Conservation (phyloP, 1,140 invertebrate genomes). For the Dendroctonus valens region DNA sequence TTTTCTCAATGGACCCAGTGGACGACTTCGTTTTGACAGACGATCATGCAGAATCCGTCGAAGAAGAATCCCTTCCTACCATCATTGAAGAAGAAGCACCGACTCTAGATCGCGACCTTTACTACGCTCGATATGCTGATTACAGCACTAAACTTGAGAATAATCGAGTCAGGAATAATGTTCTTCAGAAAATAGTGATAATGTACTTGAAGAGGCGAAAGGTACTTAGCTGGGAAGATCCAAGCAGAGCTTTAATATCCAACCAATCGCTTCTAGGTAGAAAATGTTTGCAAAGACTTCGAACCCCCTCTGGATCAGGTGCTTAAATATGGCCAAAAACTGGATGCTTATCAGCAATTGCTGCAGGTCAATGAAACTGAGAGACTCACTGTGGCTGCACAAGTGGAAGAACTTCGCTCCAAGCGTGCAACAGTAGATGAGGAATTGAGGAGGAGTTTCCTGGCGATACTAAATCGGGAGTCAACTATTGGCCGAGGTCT, state of each 20-base stretch:
- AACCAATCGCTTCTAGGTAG: slow-evolving; percentile 2
- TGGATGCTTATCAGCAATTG: slow-evolving; percentile 37
- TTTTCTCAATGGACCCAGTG: not conserved
- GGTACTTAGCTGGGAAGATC: slow-evolving; percentile 4
- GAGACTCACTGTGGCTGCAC: slow-evolving; percentile 20
- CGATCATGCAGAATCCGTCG: not conserved
- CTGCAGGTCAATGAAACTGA: slow-evolving; percentile 25
- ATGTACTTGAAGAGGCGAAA: slow-evolving; percentile 44
- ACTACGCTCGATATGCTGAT: slow-evolving; percentile 34
- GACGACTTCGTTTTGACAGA: no score
- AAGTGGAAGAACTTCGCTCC: slow-evolving; percentile 33
- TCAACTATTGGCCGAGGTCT: slow-evolving; percentile 38
- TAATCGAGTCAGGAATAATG: slow-evolving; percentile 39
- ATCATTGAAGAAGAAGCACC: slow-evolving; percentile 23
- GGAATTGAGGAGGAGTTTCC: slow-evolving; percentile 30
- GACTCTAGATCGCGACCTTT: slow-evolving; percentile 35
- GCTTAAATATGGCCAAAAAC: slow-evolving; percentile 37
- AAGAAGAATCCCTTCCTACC: slow-evolving; percentile 32
- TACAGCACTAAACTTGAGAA: slow-evolving; percentile 26
- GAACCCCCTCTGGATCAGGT: slow-evolving; percentile 30
- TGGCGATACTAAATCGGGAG: slow-evolving; percentile 35
- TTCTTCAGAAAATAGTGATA: slow-evolving; percentile 43
- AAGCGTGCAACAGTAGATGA: slow-evolving; percentile 32
- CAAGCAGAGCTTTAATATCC: not conserved
- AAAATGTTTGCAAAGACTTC: slow-evolving; percentile 9